Evolutionary conservation across 2,113 vertebrate genomes (phyloP), one percentile per base, ranked within the genome.

Genomic region (Leiothrix lutea): DNA sequence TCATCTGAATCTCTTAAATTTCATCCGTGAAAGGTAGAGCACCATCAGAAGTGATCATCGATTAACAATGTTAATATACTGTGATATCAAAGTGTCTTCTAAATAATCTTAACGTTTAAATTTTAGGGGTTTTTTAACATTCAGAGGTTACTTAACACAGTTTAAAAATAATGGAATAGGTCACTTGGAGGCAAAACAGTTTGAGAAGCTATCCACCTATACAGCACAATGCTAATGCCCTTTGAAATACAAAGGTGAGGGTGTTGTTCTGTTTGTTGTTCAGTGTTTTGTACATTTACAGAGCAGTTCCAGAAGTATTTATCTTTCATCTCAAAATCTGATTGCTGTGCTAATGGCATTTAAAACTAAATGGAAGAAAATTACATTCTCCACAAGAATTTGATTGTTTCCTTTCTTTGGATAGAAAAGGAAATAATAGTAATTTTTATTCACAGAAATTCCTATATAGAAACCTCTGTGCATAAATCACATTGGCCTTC

Each of bases 311-410:
- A 94, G 64, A 95, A 77, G 77, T 94, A 93, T 95, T 97, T 97
- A 93, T 97, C 96, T 96, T 97, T 97, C 86, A 97, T 92, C 82
- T 97, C 93, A 92, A 94, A 95, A 87, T 83, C 67, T 95, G 95
- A 97, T 97, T 97, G 96, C 96, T 97, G 90, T 90, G 91, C 78
- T 98, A 97, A 98, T 96, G 93, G 56, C 82, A 94, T 97, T 97
- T 98, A 97, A 97, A 97, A 94, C 67, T 89, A 95, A 95, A 97
- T 96, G 77, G 82, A 94, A 96, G 95, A 92, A 98, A 98, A 98
- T 96, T 97, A 96, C 89, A 91, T 95, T 97, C 96, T 95, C 87
- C 28, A 8, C 87, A 94, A 97, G 94, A 91, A 97, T 91, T 82
- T 2, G 0, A 91, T 88, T 92, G 91, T 97, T 95, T 97, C 70